These are phyloP conservation scores for Scortum barcoo DNA, from an alignment of 2,113 vertebrate species.

Conservation along the genomic window DNA sequence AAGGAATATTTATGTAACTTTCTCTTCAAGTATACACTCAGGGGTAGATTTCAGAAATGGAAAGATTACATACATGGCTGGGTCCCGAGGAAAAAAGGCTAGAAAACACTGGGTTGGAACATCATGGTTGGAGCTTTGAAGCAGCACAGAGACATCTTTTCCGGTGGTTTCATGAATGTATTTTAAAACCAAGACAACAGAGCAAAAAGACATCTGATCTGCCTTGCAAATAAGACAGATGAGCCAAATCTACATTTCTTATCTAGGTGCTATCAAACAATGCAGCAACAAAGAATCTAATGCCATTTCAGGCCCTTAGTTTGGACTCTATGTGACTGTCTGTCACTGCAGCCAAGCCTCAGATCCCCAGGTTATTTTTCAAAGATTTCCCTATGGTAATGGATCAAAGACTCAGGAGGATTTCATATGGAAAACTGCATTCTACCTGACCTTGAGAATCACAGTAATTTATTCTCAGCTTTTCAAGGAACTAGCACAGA, in stretches of 20 bases:
- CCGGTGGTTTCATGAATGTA: neutral
- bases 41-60: neutral
- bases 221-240: conserved; percentile 32
- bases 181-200: conserved; percentile 11
- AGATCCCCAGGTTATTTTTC: conserved; percentile 33
- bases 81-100: neutral
- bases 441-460: conserved; percentile 70
- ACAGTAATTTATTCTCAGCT: conserved; percentile 66
- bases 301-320: neutral
- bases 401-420: conserved; percentile 58
- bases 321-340: conserved; percentile 21
- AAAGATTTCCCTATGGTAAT: conserved; percentile 47
- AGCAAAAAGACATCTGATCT: conserved; percentile 9
- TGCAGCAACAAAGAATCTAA: neutral
- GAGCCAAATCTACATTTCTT: conserved; percentile 25
- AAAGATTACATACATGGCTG: neutral
- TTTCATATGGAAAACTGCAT: conserved; percentile 46
- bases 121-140: neutral
- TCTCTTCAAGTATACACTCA: neutral
- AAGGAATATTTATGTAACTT: conserved; percentile 9
- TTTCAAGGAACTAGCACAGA: conserved; percentile 46
- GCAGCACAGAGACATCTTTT: neutral
- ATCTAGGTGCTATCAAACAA: conserved; percentile 13
- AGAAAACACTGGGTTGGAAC: neutral
- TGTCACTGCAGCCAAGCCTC: conserved; percentile 28